These are phyloP conservation scores for Cottoperca gobio DNA, from an alignment of 2,797 vertebrate genomes.

Conservation along the genomic window DNA sequence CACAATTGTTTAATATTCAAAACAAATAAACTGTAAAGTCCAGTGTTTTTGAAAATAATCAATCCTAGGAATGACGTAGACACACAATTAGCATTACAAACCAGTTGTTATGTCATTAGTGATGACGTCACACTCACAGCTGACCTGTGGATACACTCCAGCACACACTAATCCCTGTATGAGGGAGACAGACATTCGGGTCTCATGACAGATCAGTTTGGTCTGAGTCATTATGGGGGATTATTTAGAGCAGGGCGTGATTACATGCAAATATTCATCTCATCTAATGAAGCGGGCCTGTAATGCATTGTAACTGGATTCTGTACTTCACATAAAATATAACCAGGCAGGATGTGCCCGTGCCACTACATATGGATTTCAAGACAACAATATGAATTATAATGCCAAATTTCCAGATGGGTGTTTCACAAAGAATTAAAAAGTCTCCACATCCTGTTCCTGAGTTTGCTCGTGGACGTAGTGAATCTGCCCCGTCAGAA, in stretches of 20 bases:
- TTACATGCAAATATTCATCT: slow-evolving; percentile 51
- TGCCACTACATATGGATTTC: not conserved
- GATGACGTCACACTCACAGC: slow-evolving; percentile 21
- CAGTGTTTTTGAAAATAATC: not conserved
- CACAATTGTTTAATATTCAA: not conserved
- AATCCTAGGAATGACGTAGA: not conserved
- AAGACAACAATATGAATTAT: not conserved
- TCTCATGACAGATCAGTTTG: slow-evolving; percentile 53
- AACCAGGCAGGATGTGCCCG: not conserved
- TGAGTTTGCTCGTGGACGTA: slow-evolving; percentile 19
- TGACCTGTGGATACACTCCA: slow-evolving; percentile 43
- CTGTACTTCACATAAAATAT: not conserved
- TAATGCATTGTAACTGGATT: slow-evolving; percentile 15
- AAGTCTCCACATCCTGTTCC: slow-evolving; percentile 1
- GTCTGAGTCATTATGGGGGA: slow-evolving; percentile 58
- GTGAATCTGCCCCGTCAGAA: slow-evolving; percentile 67
- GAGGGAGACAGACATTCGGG: slow-evolving; percentile 17
- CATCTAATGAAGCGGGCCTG: slow-evolving; percentile 31
- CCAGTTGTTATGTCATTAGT: not conserved
- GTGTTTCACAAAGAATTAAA: slow-evolving; percentile 2
- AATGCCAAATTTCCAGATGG: not conserved
- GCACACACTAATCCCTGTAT: slow-evolving; percentile 52
- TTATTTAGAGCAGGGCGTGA: slow-evolving; percentile 51
- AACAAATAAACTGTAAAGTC: not conserved
- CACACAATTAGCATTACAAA: not conserved